Percentiles rank a stretch among this genome's conserved stretches.
Conservation (phyloP, 2,113 vertebrate genomes). For the Tragelaphus strepsiceros region DNA sequence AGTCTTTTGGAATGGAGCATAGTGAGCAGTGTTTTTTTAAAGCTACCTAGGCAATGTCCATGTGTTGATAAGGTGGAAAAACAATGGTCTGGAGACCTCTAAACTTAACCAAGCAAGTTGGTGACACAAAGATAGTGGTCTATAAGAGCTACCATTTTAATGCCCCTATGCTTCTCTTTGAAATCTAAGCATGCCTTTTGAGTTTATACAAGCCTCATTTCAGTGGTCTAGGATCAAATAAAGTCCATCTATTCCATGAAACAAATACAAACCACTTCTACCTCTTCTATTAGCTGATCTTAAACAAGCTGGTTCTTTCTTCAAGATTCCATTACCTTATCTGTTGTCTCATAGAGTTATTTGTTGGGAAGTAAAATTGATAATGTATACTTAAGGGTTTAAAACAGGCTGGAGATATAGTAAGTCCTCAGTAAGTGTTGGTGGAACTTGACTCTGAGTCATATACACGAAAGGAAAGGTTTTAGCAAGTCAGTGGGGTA, state of each 20-base stretch:
- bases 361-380: background rate
- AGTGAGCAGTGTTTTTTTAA: background rate
- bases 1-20: background rate
- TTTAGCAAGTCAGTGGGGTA: background rate
- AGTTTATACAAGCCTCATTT: background rate
- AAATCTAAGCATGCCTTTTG: background rate
- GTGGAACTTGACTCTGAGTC: background rate
- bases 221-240: background rate
- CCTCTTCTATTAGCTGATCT: background rate
- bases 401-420: background rate
- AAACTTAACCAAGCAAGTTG: background rate
- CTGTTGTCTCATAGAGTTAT: background rate
- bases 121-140: background rate
- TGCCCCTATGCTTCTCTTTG: background rate
- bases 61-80: background rate
- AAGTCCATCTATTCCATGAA: background rate
- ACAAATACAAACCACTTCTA: background rate
- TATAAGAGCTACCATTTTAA: background rate
- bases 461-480: background rate
- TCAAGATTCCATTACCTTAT: background rate
- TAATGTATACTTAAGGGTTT: background rate
- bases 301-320: background rate
- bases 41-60: background rate
- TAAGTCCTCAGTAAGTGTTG: background rate
- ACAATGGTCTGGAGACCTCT: background rate